These are phyloP conservation scores for Heliconius himera DNA, from an alignment of 1,140 invertebrate species.

Conservation along the genomic window DNA sequence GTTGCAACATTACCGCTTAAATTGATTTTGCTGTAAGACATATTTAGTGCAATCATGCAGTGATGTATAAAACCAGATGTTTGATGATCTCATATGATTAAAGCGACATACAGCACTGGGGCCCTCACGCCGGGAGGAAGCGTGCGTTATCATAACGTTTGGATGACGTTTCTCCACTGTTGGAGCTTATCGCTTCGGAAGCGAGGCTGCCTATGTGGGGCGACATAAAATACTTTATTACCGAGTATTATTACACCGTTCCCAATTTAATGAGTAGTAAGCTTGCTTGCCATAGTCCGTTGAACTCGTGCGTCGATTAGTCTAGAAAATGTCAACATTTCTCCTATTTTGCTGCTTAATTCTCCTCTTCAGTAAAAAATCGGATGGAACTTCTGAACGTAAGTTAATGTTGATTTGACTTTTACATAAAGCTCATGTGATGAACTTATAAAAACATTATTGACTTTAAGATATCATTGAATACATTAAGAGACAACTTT, in stretches of 20 bases:
- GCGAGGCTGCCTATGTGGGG: constrained; percentile 51
- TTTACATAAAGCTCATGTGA: constrained; percentile 17
- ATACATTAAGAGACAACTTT: too few species aligned
- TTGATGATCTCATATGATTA: constrained; percentile 31
- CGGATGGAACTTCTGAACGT: constrained; percentile 34
- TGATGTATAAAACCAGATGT: constrained; percentile 41
- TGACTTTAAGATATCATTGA: neutral
- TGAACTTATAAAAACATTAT: neutral
- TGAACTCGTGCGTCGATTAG: constrained; percentile 47
- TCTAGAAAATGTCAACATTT: constrained; percentile 45
- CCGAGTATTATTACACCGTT: constrained; percentile 45
- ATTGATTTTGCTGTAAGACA: neutral
- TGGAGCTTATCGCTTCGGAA: constrained; percentile 61
- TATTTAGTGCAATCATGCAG: neutral
- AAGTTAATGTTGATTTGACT: constrained; percentile 31
- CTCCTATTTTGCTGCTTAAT: constrained; percentile 41
- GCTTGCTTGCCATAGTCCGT: constrained; percentile 43
- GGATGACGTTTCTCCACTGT: constrained; percentile 36
- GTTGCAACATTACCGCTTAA: neutral
- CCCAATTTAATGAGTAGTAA: constrained; percentile 43
- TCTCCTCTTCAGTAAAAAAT: constrained; percentile 32
- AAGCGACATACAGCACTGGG: constrained; percentile 15
- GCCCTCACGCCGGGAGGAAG: constrained; percentile 33
- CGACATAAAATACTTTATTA: constrained; percentile 46
- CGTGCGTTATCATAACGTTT: constrained; percentile 26